Evolutionary conservation across 2,888 invertebrate species (phyloP).

Genomic region (Crocallis elinguaria): DNA sequence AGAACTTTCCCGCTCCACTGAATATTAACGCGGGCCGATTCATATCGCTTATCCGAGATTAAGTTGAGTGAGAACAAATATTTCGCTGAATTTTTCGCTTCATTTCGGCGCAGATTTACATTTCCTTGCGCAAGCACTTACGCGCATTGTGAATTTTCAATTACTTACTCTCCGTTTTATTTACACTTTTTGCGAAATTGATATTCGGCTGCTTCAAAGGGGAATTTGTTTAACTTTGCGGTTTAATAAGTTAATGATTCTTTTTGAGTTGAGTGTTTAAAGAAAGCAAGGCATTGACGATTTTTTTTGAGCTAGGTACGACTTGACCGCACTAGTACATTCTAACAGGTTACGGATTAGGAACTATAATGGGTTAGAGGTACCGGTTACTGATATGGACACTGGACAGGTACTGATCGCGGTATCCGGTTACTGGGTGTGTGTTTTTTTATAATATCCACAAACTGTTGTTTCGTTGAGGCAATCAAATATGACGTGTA

Average conservation of each 20-base stretch:
- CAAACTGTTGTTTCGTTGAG: too few relatives aligned
- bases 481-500: too few relatives aligned
- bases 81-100: slow-evolving; percentile 36
- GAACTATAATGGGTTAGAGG: too few relatives aligned
- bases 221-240: slow-evolving; percentile 4
- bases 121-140: slow-evolving; percentile 37
- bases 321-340: too few relatives aligned
- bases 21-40: slow-evolving; percentile 33
- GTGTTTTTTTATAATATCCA: too few relatives aligned
- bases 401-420: too few relatives aligned
- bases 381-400: too few relatives aligned
- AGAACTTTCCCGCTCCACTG: slow-evolving; percentile 11
- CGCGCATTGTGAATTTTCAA: slow-evolving; percentile 38
- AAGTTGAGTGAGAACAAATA: slow-evolving; percentile 41
- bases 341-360: too few relatives aligned
- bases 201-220: slow-evolving; percentile 15
- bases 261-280: neutral
- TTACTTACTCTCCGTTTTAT: slow-evolving; percentile 36
- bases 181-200: slow-evolving; percentile 31
- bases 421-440: too few relatives aligned
- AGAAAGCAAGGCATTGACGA: too few relatives aligned
- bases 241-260: slow-evolving; percentile 14
- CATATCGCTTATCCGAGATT: slow-evolving; percentile 41
- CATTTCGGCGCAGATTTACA: slow-evolving; percentile 36
- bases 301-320: too few relatives aligned